Conservation (phyloP, 2,113 vertebrate genomes). For the Micromys minutus region DNA sequence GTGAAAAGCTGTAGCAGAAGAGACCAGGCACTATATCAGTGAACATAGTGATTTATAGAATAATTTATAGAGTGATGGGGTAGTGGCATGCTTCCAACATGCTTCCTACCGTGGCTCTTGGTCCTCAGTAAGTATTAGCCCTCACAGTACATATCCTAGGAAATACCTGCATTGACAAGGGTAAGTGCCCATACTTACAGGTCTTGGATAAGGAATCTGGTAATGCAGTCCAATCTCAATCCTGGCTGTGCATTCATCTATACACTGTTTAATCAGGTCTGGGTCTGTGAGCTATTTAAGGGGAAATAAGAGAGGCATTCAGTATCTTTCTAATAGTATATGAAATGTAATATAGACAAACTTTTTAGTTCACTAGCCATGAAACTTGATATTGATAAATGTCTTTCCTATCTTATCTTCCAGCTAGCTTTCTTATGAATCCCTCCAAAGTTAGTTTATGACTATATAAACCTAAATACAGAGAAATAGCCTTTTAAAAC, state of each 20-base stretch:
- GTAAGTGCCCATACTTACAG: conserved; percentile 88
- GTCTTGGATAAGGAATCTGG: conserved; percentile 94
- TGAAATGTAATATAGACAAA: background rate
- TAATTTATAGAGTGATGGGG: too few species aligned
- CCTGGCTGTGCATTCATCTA: conserved; percentile 94
- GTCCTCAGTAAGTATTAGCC: background rate
- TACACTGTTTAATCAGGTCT: conserved; percentile 89
- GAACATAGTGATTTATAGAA: background rate
- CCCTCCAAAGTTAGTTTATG: background rate
- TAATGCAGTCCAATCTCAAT: conserved; percentile 98
- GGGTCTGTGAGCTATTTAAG: conserved; percentile 89
- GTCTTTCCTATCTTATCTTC: background rate
- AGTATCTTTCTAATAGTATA: conserved; percentile 23
- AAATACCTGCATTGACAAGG: background rate
- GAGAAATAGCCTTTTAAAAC: background rate
- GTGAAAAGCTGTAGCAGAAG: background rate
- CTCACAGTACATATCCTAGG: background rate
- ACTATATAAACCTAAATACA: background rate
- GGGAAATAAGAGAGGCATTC: conserved; percentile 38
- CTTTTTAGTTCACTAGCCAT: conserved; percentile 15
- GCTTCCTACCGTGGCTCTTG: background rate
- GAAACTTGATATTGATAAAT: conserved; percentile 14
- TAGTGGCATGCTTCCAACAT: background rate
- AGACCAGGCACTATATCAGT: background rate
- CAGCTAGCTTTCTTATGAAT: background rate